Percentiles rank a stretch among this genome's conserved stretches.
Evolutionary conservation across 2,888 invertebrate species (phyloP).

Genomic region (Tetragonisca angustula): DNA sequence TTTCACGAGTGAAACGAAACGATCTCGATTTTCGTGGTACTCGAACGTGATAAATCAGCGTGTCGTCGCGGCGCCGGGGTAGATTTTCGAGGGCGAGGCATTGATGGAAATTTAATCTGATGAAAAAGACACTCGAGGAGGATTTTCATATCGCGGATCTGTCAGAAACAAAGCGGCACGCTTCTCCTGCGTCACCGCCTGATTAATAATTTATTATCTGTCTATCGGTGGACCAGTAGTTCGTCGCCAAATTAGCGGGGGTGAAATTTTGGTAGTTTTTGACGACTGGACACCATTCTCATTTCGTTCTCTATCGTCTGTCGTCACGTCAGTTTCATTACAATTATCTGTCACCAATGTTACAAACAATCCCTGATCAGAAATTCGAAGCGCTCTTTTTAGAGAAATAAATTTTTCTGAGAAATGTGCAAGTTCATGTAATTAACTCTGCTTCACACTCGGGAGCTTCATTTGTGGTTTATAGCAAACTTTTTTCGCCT

Average conservation of each 20-base stretch:
- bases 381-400: too few species aligned
- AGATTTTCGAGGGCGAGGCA: slow-evolving; percentile 61
- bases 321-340: background rate
- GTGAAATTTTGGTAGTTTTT: background rate
- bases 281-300: background rate
- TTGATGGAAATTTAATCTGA: slow-evolving; percentile 72
- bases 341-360: too few species aligned
- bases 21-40: slow-evolving; percentile 26
- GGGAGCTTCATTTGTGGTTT: too few species aligned
- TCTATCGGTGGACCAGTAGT: slow-evolving; percentile 36
- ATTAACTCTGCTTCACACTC: too few species aligned
- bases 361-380: too few species aligned
- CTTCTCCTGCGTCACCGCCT: slow-evolving; percentile 47
- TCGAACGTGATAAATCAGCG: slow-evolving; percentile 69
- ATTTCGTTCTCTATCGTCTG: background rate
- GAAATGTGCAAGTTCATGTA: too few species aligned
- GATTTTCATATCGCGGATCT: slow-evolving; percentile 71
- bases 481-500: too few species aligned
- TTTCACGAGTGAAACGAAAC: slow-evolving; percentile 5
- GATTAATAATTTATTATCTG: slow-evolving; percentile 72
- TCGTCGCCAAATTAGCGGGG: slow-evolving; percentile 38
- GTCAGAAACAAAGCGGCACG: slow-evolving; percentile 62
- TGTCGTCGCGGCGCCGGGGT: slow-evolving; percentile 18
- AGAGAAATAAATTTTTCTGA: too few species aligned
- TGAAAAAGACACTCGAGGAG: slow-evolving; percentile 70